Conservation (phyloP, 2,888 invertebrate genomes). For the Yponomeuta cagnagella region DNA sequence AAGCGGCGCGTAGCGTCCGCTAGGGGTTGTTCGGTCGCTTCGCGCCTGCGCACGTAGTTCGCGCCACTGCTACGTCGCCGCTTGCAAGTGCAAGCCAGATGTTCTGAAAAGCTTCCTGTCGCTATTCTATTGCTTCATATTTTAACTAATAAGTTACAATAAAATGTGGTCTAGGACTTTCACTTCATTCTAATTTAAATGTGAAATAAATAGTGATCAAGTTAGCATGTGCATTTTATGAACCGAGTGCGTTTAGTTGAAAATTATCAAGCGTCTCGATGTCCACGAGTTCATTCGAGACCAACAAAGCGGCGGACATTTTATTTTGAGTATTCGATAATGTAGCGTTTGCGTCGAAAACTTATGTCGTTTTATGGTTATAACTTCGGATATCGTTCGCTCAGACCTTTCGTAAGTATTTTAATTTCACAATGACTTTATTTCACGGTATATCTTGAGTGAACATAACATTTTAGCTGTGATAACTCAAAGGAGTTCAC, state of each 20-base stretch:
- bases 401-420: conserved; percentile 74
- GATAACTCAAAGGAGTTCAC: conserved; percentile 40
- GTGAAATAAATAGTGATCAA: conserved; percentile 61
- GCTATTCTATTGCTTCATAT: conserved; percentile 58
- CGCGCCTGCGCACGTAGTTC: conserved; percentile 75
- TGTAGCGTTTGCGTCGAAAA: conserved; percentile 75
- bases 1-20: conserved; percentile 39
- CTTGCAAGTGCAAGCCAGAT: conserved; percentile 47
- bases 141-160: conserved; percentile 47
- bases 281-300: conserved; percentile 75
- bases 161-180: conserved; percentile 66
- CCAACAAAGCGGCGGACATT: conserved; percentile 77
- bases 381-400: conserved; percentile 69
- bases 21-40: conserved; percentile 66
- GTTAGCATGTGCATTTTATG: conserved; percentile 56
- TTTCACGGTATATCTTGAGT: conserved; percentile 1
- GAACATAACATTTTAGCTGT: conserved; percentile 27
- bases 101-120: conserved; percentile 74
- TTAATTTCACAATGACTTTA: conserved; percentile 20
- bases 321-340: conserved; percentile 77
- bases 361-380: conserved; percentile 74
- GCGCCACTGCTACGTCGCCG: conserved; percentile 72
- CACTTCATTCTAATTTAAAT: conserved; percentile 50
- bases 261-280: conserved; percentile 71
- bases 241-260: conserved; percentile 45